Evolutionary conservation across 2,888 invertebrate genomes (phyloP).

Genomic region (Xylophagus ater): DNA sequence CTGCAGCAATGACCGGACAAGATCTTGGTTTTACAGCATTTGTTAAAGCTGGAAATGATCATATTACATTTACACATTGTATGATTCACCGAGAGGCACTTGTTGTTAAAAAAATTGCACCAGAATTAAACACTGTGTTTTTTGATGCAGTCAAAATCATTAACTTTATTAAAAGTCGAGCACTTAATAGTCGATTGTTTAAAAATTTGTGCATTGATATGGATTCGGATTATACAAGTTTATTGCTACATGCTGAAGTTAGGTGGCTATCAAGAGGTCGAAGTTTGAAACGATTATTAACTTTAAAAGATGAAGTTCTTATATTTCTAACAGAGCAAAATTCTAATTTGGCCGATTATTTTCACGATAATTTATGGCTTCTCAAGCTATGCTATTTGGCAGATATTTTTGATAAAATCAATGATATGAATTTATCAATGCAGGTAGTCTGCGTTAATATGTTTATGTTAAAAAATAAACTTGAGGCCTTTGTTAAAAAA

Average conservation of each 20-base stretch:
- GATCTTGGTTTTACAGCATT: constrained; percentile 3
- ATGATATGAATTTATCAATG: constrained; percentile 2
- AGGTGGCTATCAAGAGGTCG: constrained; percentile 3
- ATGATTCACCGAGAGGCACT: constrained; percentile 8
- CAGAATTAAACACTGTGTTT: constrained; percentile 5
- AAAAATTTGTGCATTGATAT: constrained; percentile 1
- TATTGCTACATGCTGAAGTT: too few relatives aligned
- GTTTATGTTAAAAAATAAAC: neutral
- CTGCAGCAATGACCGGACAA: constrained; percentile 5
- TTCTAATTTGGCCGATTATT: constrained; percentile 2
- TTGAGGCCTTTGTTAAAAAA: neutral
- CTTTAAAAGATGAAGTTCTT: constrained; percentile 4
- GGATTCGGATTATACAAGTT: neutral
- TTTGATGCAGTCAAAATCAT: constrained; percentile 2
- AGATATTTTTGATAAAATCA: constrained; percentile 3
- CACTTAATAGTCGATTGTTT: constrained; percentile 5
- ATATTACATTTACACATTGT: constrained; percentile 11
- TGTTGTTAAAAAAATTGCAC: constrained; percentile 6
- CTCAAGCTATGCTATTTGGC: constrained; percentile 1
- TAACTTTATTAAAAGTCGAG: too few relatives aligned
- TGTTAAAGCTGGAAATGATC: neutral
- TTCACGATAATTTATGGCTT: constrained; percentile 1
- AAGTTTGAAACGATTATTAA: constrained; percentile 4
- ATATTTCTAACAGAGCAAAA: constrained; percentile 4
- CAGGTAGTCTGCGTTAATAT: neutral